phyloP scores from a whole-genome alignment of 2,888 invertebrate species.

The Chymomyza caudatula region DNA sequence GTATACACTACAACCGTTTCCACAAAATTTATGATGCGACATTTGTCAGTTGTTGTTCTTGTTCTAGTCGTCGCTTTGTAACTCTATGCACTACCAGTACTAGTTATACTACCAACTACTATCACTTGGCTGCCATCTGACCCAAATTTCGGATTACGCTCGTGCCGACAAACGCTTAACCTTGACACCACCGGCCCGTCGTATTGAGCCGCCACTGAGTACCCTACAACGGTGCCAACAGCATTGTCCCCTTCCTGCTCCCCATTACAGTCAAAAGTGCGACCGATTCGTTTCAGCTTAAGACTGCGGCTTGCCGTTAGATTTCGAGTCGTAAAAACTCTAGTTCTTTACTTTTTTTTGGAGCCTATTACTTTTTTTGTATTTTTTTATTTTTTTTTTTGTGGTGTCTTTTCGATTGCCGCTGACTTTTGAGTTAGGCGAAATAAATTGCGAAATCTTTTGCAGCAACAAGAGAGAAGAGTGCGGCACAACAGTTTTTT shows the following conservation, averaged over 20 bases:
- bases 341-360: slow-evolving; percentile 20
- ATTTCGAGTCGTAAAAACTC: slow-evolving; percentile 51
- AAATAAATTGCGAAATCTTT: slow-evolving; percentile 71
- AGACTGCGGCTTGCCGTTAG: slow-evolving; percentile 53
- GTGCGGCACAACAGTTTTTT: slow-evolving; percentile 57
- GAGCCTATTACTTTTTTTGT: slow-evolving; percentile 26
- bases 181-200: slow-evolving; percentile 50
- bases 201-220: not conserved
- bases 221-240: not conserved
- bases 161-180: slow-evolving; percentile 63
- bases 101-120: not conserved
- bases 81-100: not conserved
- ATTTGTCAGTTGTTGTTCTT: slow-evolving; percentile 41
- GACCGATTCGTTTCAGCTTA: slow-evolving; percentile 28
- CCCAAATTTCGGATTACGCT: slow-evolving; percentile 59
- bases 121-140: slow-evolving; percentile 27
- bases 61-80: not conserved
- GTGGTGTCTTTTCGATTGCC: slow-evolving; percentile 18
- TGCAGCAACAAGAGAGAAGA: slow-evolving; percentile 45
- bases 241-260: not conserved
- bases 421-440: slow-evolving; percentile 57
- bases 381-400: slow-evolving; percentile 11
- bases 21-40: slow-evolving; percentile 49
- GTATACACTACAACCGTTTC: slow-evolving; percentile 14
- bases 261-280: slow-evolving; percentile 11